These are phyloP conservation scores for Tragopan temminckii DNA, from an alignment of 2,797 vertebrate genomes.

Conservation along the genomic window DNA sequence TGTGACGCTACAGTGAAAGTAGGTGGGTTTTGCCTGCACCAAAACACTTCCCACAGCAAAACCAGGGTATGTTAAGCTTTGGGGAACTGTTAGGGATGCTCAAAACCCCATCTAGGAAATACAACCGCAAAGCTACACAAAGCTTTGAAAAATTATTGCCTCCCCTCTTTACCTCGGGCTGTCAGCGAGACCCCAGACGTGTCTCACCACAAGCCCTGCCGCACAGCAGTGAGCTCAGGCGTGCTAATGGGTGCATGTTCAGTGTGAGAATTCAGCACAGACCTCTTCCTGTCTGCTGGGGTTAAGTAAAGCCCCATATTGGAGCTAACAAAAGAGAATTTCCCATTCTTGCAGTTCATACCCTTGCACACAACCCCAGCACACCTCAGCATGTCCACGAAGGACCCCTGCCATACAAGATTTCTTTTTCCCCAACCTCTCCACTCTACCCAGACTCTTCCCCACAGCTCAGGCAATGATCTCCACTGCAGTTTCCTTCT, in stretches of 20 bases:
- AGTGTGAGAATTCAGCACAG: neutral
- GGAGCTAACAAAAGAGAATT: neutral
- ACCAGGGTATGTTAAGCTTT: neutral
- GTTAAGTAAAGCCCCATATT: accelerated
- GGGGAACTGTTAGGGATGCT: neutral
- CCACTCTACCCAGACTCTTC: neutral
- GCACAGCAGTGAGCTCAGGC: neutral
- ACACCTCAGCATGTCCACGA: accelerated
- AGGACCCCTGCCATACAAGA: accelerated
- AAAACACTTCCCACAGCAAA: neutral
- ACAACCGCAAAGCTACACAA: accelerated
- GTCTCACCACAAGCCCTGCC: neutral
- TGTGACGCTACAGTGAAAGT: accelerated
- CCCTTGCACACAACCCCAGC: neutral
- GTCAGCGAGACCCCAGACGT: neutral
- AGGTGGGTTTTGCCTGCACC: accelerated
- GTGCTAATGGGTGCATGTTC: neutral
- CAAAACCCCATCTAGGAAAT: neutral
- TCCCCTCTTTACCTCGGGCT: neutral
- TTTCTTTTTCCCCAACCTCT: neutral
- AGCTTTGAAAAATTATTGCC: neutral
- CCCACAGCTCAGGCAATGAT: neutral
- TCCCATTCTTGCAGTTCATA: neutral
- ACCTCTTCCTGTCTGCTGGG: neutral
- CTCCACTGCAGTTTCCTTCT: neutral